A percentile compares a stretch with the other conserved stretches of the same genome.
Evolutionary conservation across 2,113 vertebrate genomes (phyloP).

Genomic region (Gasterosteus aculeatus): DNA sequence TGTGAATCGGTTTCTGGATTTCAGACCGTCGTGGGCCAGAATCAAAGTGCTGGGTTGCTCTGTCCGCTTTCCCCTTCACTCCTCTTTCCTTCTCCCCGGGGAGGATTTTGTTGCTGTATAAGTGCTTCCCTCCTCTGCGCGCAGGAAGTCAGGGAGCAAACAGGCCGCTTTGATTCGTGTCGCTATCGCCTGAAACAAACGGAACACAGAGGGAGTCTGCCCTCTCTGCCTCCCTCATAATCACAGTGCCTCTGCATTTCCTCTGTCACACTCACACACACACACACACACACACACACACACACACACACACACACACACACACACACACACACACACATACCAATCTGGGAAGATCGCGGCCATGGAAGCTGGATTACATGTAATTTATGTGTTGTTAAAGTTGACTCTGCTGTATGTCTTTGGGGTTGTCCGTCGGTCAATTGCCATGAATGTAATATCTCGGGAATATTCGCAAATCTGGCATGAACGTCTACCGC

Average conservation of each 20-base stretch:
- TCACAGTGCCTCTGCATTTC: constrained; percentile 34
- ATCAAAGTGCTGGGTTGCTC: constrained; percentile 64
- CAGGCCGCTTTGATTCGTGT: constrained; percentile 63
- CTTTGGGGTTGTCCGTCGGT: too few relatives aligned
- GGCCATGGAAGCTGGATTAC: constrained; percentile 16
- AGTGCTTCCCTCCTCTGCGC: constrained; percentile 60
- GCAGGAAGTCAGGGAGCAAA: constrained; percentile 61
- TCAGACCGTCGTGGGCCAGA: constrained; percentile 36
- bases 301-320: constrained; percentile 16
- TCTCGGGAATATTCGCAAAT: background rate
- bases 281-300: constrained; percentile 8
- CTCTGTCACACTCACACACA: constrained; percentile 29
- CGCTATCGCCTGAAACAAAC: constrained; percentile 56
- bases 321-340: constrained; percentile 7
- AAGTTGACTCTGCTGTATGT: background rate
- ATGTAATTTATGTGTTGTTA: constrained; percentile 7
- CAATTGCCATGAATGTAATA: background rate
- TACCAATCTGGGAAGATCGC: constrained; percentile 28
- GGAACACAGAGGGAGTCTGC: constrained; percentile 28
- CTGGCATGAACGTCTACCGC: too few relatives aligned
- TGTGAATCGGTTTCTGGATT: constrained; percentile 53
- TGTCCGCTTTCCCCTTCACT: constrained; percentile 42
- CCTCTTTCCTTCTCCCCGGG: constrained; percentile 50
- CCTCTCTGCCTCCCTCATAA: constrained; percentile 21
- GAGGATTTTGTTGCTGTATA: constrained; percentile 75